These are phyloP conservation scores for Dendroctonus valens DNA, from an alignment of 1,140 invertebrate genomes.

Conservation along the genomic window DNA sequence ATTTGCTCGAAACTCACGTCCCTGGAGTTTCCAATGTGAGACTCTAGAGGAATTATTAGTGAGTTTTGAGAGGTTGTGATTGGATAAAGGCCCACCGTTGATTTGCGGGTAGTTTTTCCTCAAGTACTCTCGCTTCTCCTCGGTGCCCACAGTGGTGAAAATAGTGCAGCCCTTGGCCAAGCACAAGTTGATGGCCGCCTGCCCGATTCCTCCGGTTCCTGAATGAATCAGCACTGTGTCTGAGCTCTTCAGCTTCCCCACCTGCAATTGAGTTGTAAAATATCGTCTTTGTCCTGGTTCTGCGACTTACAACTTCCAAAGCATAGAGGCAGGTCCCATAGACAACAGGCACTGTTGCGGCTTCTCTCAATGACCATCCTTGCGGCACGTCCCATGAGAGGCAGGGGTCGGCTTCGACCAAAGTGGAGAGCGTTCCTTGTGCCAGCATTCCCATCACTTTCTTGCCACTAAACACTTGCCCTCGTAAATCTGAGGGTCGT, in stretches of 20 bases:
- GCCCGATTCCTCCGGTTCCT: conserved; percentile 86
- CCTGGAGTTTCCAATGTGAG: conserved; percentile 63
- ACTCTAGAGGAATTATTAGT: conserved; percentile 20
- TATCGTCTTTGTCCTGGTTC: background rate
- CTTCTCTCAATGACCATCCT: conserved; percentile 79
- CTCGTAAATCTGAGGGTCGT: no score
- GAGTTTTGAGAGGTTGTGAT: background rate
- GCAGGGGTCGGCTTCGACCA: conserved; percentile 58
- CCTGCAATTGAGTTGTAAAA: conserved; percentile 15
- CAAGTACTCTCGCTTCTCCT: conserved; percentile 75
- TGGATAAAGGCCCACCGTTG: conserved; percentile 51
- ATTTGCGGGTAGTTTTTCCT: conserved; percentile 66
- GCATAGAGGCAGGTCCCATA: conserved; percentile 85
- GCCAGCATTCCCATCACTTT: conserved; percentile 69
- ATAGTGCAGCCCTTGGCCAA: conserved; percentile 67
- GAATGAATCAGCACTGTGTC: conserved; percentile 66
- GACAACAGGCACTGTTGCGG: conserved; percentile 82
- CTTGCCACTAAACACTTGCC: conserved; percentile 53
- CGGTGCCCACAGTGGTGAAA: conserved; percentile 73
- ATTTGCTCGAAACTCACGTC: conserved; percentile 63
- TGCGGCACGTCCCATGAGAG: conserved; percentile 79
- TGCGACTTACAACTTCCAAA: conserved; percentile 55
- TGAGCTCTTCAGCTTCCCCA: conserved; percentile 29
- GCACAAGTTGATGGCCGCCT: conserved; percentile 79
- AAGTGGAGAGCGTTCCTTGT: conserved; percentile 60